Evolutionary conservation across 1,140 invertebrate genomes (phyloP).

Genomic region (Cydia pomonella): DNA sequence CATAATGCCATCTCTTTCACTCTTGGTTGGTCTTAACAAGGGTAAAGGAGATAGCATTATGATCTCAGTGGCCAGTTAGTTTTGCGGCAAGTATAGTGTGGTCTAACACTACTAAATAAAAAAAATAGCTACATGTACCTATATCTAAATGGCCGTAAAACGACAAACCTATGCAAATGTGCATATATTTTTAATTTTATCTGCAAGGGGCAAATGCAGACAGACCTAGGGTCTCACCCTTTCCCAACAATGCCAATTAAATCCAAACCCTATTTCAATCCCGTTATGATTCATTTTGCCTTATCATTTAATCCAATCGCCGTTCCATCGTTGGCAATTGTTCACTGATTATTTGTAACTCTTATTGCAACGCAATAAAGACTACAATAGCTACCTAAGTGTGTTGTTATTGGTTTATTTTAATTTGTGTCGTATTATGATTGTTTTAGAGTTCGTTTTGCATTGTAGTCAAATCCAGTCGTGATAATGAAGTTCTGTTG

Average conservation of each 20-base stretch:
- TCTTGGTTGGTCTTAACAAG: too few species aligned
- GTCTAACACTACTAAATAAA: too few species aligned
- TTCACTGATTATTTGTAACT: too few species aligned
- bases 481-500: constrained; percentile 46
- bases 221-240: constrained; percentile 52
- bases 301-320: neutral
- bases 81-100: too few species aligned
- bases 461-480: constrained; percentile 21
- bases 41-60: too few species aligned
- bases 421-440: constrained; percentile 38
- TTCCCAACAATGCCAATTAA: constrained; percentile 37
- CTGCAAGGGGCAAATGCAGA: constrained; percentile 45
- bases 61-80: too few species aligned
- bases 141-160: constrained; percentile 11
- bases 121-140: neutral
- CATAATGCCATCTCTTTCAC: too few species aligned
- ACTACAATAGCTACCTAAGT: too few species aligned
- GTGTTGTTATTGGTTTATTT: constrained; percentile 33
- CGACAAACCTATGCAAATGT: constrained; percentile 54
- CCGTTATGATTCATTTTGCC: neutral
- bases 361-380: too few species aligned
- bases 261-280: constrained; percentile 32
- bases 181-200: constrained; percentile 61
- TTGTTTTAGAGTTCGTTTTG: constrained; percentile 36
- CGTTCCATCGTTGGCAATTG: neutral